Percentiles rank a stretch among this genome's conserved stretches.
phyloP scores from a whole-genome alignment of 2,888 invertebrate genomes.

The Tetanocera ferruginea region DNA sequence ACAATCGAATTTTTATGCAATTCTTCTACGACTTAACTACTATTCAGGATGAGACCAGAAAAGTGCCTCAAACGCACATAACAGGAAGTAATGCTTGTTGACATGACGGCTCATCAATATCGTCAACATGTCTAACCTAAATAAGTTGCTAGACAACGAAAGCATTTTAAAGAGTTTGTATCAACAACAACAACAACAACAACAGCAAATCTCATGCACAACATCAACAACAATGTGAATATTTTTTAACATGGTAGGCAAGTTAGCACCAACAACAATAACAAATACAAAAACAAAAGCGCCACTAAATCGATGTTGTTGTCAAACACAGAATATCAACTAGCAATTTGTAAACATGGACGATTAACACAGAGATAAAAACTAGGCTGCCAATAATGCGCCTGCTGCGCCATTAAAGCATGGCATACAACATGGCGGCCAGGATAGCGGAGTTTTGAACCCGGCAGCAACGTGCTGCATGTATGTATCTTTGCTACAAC shows the following conservation, averaged over 20 bases:
- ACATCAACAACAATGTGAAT: background rate
- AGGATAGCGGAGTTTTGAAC: background rate
- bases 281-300: slow-evolving; percentile 22
- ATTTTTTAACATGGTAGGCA: background rate
- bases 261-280: background rate
- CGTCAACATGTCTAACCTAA: slow-evolving; percentile 30
- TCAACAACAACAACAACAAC: background rate
- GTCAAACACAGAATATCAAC: slow-evolving; percentile 24
- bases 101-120: slow-evolving; percentile 6
- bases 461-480: no score
- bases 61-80: no score
- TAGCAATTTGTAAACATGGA: slow-evolving; percentile 12
- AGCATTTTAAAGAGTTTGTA: slow-evolving; percentile 12
- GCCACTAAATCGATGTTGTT: background rate
- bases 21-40: background rate
- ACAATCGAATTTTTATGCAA: no score
- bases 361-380: background rate
- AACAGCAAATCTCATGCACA: background rate
- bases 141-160: slow-evolving; percentile 16
- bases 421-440: background rate
- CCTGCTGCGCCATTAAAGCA: background rate
- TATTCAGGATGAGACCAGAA: background rate
- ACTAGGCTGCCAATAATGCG: background rate
- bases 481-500: no score
- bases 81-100: background rate